Percentiles rank a stretch among this genome's conserved stretches.
phyloP scores from a whole-genome alignment of 2,888 invertebrate species.

The Aplocera efformata region DNA sequence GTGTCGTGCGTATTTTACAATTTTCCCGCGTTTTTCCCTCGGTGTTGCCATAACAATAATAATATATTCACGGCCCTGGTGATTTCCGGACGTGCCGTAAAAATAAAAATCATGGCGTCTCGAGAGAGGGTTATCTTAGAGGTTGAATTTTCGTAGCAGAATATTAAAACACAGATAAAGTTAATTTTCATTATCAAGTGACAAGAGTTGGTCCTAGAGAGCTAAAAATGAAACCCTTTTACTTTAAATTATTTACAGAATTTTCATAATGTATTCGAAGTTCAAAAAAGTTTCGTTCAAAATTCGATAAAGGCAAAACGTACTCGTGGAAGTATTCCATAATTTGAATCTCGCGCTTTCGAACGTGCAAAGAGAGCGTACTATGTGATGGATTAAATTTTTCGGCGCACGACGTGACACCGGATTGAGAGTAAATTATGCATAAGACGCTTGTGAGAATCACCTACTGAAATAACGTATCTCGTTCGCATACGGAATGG shows the following conservation, averaged over 20 bases:
- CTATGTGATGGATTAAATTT: slow-evolving; percentile 72
- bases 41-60: slow-evolving; percentile 75
- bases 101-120: slow-evolving; percentile 72
- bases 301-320: neutral
- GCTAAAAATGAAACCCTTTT: slow-evolving; percentile 4
- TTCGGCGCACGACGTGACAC: slow-evolving; percentile 64
- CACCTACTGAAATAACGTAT: slow-evolving; percentile 27
- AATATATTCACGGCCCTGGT: slow-evolving; percentile 75
- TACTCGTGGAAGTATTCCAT: slow-evolving; percentile 19
- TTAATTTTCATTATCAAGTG: slow-evolving; percentile 13
- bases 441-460: slow-evolving; percentile 31
- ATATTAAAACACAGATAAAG: slow-evolving; percentile 14
- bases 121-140: slow-evolving; percentile 45
- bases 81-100: slow-evolving; percentile 71
- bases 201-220: slow-evolving; percentile 4
- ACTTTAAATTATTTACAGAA: neutral
- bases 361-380: slow-evolving; percentile 33
- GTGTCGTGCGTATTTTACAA: slow-evolving; percentile 67
- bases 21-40: slow-evolving; percentile 53
- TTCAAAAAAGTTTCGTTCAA: too few relatives aligned
- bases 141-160: slow-evolving; percentile 11
- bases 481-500: slow-evolving; percentile 13
- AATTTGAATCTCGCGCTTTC: slow-evolving; percentile 32
- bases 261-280: too few relatives aligned
- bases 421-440: slow-evolving; percentile 63